These are phyloP conservation scores for Cyclophora albipunctata DNA, from an alignment of 2,888 invertebrate species.

Conservation along the genomic window DNA sequence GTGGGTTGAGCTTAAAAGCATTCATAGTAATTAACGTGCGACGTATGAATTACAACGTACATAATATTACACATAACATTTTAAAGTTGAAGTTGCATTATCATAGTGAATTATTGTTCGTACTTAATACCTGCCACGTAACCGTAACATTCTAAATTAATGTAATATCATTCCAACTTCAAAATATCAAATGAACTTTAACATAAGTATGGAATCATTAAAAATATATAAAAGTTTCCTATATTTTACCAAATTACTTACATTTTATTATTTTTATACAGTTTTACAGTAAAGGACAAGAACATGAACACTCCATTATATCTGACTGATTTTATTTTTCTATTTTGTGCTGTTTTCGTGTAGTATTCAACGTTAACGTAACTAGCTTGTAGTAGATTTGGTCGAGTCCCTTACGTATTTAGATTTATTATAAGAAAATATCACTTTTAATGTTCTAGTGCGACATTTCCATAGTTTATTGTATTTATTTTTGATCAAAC, in stretches of 20 bases:
- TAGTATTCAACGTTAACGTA: slow-evolving; percentile 16
- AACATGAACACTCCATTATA: slow-evolving; percentile 9
- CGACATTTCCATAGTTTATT: slow-evolving; percentile 22
- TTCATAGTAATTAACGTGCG: no score
- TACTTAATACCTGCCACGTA: no score
- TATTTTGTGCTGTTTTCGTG: slow-evolving; percentile 3
- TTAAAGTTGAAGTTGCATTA: no score
- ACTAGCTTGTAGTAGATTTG: slow-evolving; percentile 11
- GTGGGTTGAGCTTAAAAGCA: no score
- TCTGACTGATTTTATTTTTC: slow-evolving; percentile 15
- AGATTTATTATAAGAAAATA: slow-evolving; percentile 17
- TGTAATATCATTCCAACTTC: no score
- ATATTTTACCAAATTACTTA: slow-evolving; percentile 7
- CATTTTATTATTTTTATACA: not conserved
- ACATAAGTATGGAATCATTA: not conserved
- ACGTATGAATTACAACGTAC: no score
- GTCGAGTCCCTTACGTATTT: slow-evolving; percentile 13
- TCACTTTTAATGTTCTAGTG: slow-evolving; percentile 7
- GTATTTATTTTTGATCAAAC: slow-evolving; percentile 23
- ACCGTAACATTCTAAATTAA: no score
- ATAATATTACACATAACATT: no score
- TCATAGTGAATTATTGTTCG: no score
- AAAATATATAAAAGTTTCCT: not conserved
- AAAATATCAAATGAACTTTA: not conserved
- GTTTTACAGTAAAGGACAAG: not conserved